Evolutionary conservation across 2,113 vertebrate species (phyloP).

Genomic region (Embiotoca jacksoni): DNA sequence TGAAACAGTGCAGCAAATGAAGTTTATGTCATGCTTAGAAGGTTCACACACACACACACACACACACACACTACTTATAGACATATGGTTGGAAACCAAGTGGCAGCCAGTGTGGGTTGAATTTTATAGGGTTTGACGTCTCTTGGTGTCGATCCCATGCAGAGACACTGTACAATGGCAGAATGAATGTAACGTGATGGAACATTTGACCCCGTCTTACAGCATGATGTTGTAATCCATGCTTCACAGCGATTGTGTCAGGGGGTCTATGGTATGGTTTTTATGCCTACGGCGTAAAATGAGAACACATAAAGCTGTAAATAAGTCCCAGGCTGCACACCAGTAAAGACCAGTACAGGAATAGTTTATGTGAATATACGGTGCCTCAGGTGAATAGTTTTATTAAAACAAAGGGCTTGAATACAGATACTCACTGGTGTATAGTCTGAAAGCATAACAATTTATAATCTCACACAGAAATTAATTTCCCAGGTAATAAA

Average conservation of each 20-base stretch:
- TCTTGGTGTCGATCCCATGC: slow-evolving; percentile 30
- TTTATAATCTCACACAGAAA: slow-evolving; percentile 11
- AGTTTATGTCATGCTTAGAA: slow-evolving; percentile 56
- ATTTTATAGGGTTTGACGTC: slow-evolving; percentile 25
- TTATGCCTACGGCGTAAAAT: slow-evolving; percentile 25
- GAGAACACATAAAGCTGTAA: slow-evolving; percentile 17
- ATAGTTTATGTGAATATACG: not conserved
- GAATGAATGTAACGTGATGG: slow-evolving; percentile 35
- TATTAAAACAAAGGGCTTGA: not conserved
- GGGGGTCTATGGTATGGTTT: slow-evolving; percentile 24
- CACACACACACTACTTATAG: not conserved
- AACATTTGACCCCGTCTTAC: slow-evolving; percentile 25
- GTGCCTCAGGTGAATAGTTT: too few species aligned
- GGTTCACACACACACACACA: slow-evolving; percentile 23
- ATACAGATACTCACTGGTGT: not conserved
- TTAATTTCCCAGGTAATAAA: not conserved
- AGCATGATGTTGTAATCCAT: slow-evolving; percentile 26
- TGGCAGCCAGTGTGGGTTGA: not conserved
- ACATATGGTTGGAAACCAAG: slow-evolving; percentile 26
- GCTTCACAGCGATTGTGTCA: slow-evolving; percentile 16
- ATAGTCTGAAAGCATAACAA: slow-evolving; percentile 1
- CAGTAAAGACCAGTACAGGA: not conserved
- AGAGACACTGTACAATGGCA: slow-evolving; percentile 25
- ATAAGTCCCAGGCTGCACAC: slow-evolving; percentile 3
- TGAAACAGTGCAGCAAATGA: slow-evolving; percentile 55